phyloP scores from a whole-genome alignment of 2,113 vertebrate species.

The Gulo gulo region DNA sequence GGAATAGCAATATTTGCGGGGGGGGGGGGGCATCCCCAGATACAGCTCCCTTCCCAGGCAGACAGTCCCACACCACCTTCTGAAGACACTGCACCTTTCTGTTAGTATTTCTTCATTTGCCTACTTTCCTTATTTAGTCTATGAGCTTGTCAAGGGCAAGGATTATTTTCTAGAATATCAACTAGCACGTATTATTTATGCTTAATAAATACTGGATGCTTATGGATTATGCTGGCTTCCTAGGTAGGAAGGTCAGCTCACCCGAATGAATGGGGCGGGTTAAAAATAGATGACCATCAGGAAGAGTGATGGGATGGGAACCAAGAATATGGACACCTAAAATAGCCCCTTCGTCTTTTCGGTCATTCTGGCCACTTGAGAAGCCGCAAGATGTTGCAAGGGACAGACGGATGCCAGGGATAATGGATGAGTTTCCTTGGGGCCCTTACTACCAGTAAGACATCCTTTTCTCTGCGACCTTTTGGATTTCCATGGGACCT shows the following conservation, averaged over 20 bases:
- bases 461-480: not conserved
- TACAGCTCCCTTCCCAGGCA: not conserved
- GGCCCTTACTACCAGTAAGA: not conserved
- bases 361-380: not conserved
- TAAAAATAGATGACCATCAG: not conserved
- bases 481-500: not conserved
- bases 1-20: not conserved
- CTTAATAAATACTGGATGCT: not conserved
- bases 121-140: not conserved
- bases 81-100: not conserved
- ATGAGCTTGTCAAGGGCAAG: not conserved
- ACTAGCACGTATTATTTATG: not conserved
- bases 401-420: accelerated
- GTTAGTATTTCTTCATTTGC: not conserved
- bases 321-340: not conserved
- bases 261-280: not conserved
- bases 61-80: not conserved
- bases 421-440: accelerated
- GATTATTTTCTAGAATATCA: not conserved
- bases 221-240: not conserved
- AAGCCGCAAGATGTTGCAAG: not conserved
- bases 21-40: not conserved
- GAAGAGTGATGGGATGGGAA: not conserved
- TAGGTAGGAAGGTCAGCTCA: not conserved
- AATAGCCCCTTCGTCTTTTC: not conserved